Evolutionary conservation across 2,797 vertebrate species (phyloP).

Genomic region (Philypnodon macrostomus): DNA sequence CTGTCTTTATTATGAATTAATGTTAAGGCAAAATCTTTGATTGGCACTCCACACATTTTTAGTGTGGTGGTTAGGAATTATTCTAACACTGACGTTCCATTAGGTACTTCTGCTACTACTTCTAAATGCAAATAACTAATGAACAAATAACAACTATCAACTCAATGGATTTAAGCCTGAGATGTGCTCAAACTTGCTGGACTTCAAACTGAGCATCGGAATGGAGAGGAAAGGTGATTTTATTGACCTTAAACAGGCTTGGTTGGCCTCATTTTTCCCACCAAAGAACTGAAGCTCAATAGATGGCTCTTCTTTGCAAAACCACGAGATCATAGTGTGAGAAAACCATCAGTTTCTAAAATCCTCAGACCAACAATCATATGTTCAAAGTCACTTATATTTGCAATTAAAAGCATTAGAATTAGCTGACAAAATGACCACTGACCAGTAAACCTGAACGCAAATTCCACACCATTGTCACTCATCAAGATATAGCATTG

Average conservation of each 20-base stretch:
- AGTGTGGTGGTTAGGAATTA: neutral
- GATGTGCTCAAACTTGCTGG: too few species aligned
- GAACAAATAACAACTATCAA: neutral
- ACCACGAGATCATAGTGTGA: too few species aligned
- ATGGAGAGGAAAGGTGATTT: too few species aligned
- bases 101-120: neutral
- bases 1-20: conserved; percentile 16
- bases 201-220: too few species aligned
- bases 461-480: conserved; percentile 41
- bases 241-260: too few species aligned
- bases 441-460: conserved; percentile 5
- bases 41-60: conserved; percentile 35
- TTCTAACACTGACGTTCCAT: neutral
- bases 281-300: too few species aligned
- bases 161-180: neutral
- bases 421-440: conserved; percentile 24
- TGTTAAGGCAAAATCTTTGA: conserved; percentile 25
- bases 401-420: neutral
- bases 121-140: too few species aligned
- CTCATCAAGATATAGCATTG: conserved; percentile 54
- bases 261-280: too few species aligned
- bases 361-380: too few species aligned
- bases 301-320: too few species aligned
- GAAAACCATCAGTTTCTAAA: too few species aligned
- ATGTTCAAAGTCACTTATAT: neutral